These are phyloP conservation scores for Macrocentrus cingulum DNA, from an alignment of 1,140 invertebrate species.

Conservation along the genomic window DNA sequence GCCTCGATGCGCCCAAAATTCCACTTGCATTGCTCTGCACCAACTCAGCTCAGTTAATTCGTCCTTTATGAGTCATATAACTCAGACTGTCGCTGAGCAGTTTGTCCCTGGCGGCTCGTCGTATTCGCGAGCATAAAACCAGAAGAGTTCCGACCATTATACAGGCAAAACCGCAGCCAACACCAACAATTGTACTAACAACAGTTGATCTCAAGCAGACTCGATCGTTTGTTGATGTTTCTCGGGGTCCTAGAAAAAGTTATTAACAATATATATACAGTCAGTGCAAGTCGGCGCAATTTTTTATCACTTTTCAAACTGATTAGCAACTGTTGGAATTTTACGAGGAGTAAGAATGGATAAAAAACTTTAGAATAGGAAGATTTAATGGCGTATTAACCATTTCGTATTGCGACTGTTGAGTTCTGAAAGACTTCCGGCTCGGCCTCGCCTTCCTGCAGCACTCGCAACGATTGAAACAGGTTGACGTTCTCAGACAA, in stretches of 20 bases:
- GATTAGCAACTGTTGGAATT: no score
- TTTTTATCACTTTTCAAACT: no score
- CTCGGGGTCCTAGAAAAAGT: constrained; percentile 16
- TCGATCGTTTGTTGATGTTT: constrained; percentile 52
- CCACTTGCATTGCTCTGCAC: not conserved
- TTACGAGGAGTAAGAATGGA: no score
- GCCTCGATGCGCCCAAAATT: no score
- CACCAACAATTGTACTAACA: constrained; percentile 72
- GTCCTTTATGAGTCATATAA: constrained; percentile 73
- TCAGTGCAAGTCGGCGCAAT: no score
- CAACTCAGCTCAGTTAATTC: constrained; percentile 72
- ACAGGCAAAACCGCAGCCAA: constrained; percentile 69
- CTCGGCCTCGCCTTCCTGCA: constrained; percentile 81
- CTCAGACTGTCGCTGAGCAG: constrained; percentile 62
- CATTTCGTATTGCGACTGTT: constrained; percentile 42
- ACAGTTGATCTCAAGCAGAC: constrained; percentile 77
- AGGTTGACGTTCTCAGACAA: constrained; percentile 86
- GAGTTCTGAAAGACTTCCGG: constrained; percentile 61
- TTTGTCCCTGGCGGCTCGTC: constrained; percentile 61
- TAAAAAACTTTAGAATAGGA: not conserved
- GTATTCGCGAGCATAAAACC: constrained; percentile 71
- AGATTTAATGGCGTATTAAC: constrained; percentile 35
- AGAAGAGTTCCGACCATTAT: constrained; percentile 70
- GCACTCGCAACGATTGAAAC: constrained; percentile 82
- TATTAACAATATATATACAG: not conserved